A percentile compares a stretch with the other conserved stretches of the same genome.
Evolutionary conservation across 2,888 invertebrate genomes (phyloP).

Genomic region (Aphodius sticticus): DNA sequence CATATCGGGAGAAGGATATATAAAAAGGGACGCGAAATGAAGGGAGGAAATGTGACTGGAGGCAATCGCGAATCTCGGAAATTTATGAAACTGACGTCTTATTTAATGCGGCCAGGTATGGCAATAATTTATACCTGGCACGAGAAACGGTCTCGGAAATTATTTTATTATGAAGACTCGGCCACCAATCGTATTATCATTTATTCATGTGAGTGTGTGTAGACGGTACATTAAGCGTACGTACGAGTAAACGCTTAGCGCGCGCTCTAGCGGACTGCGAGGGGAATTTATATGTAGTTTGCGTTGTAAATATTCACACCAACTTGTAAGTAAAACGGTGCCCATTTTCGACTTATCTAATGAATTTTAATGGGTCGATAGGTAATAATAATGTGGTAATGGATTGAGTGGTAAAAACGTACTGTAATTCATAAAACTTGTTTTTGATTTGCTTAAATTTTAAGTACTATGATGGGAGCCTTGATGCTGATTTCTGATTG

Average conservation of each 20-base stretch:
- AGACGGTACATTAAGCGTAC: neutral
- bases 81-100: neutral
- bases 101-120: neutral
- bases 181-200: conserved; percentile 4
- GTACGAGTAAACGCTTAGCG: neutral
- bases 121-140: neutral
- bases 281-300: neutral
- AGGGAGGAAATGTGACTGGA: neutral
- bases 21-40: neutral
- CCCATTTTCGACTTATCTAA: no score
- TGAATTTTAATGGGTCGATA: no score
- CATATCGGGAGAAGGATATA: neutral
- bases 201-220: neutral
- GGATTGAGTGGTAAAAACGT: no score
- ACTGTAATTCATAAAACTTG: no score
- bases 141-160: neutral
- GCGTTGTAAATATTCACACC: neutral
- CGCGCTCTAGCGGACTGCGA: neutral
- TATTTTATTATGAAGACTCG: neutral
- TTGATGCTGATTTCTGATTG: no score
- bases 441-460: no score
- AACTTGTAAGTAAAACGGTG: neutral
- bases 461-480: no score
- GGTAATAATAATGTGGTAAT: no score
- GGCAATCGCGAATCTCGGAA: neutral